phyloP scores from a whole-genome alignment of 1,140 invertebrate species.

The Papilio polytes region DNA sequence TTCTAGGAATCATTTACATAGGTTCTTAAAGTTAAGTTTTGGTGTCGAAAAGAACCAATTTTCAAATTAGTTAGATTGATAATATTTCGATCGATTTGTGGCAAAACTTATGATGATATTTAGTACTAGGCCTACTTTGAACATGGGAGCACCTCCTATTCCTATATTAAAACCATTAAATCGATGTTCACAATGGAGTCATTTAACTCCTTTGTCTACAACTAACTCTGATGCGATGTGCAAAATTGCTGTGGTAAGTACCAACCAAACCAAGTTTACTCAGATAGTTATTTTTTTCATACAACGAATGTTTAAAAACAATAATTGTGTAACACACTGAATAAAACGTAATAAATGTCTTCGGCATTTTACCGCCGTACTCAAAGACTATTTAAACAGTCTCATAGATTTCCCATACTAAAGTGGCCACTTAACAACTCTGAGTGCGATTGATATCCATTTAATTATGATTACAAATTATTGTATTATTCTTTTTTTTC shows the following conservation, averaged over 20 bases:
- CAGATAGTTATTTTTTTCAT: too few relatives aligned
- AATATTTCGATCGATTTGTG: conserved; percentile 22
- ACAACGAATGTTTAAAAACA: too few relatives aligned
- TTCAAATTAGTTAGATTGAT: conserved; percentile 2
- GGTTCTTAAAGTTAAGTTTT: neutral
- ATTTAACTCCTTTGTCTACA: conserved; percentile 59
- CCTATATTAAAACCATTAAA: conserved; percentile 41
- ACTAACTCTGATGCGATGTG: conserved; percentile 44
- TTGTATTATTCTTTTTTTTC: neutral
- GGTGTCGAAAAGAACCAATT: neutral
- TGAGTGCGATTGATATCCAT: neutral
- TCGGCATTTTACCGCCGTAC: too few relatives aligned
- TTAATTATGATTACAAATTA: neutral
- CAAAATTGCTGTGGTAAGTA: conserved; percentile 42
- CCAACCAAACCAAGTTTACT: too few relatives aligned
- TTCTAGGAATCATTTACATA: neutral
- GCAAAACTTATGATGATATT: conserved; percentile 53
- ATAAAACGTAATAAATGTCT: too few relatives aligned
- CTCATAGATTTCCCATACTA: too few relatives aligned
- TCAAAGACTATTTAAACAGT: too few relatives aligned
- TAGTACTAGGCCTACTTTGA: conserved; percentile 48
- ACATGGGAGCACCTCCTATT: conserved; percentile 57
- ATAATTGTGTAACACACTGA: too few relatives aligned
- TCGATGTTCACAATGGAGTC: conserved; percentile 65
- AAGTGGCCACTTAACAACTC: too few relatives aligned